Evolutionary conservation across 1,140 invertebrate genomes (phyloP).

Genomic region (Ostrea denselamellosa): DNA sequence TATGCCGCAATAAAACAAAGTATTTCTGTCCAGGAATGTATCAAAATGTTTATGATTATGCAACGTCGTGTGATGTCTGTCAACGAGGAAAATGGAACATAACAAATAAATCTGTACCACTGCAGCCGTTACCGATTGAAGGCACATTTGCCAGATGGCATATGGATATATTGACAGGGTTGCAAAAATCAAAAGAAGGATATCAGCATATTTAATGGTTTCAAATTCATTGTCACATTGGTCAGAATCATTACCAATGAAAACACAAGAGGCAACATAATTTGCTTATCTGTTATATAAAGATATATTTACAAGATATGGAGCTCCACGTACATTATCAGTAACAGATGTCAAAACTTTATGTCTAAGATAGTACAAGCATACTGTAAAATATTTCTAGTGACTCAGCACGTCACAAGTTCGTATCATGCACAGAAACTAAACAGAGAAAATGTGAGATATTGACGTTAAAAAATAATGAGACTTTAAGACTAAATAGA

Average conservation of each 20-base stretch:
- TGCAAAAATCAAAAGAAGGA: neutral
- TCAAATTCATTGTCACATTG: neutral
- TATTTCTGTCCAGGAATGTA: too few species aligned
- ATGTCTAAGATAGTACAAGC: conserved; percentile 58
- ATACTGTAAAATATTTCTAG: conserved; percentile 54
- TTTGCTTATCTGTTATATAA: conserved; percentile 53
- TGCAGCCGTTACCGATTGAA: conserved; percentile 25
- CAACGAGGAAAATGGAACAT: conserved; percentile 43
- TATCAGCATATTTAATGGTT: too few species aligned
- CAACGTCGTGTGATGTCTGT: conserved; percentile 45
- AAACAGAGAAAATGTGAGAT: too few species aligned
- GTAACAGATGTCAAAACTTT: conserved; percentile 59
- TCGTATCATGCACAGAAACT: too few species aligned
- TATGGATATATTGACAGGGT: conserved; percentile 44
- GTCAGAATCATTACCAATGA: conserved; percentile 57
- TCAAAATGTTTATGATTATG: conserved; percentile 50
- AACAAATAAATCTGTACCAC: neutral
- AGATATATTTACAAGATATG: conserved; percentile 57
- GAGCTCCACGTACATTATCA: conserved; percentile 54
- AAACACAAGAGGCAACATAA: conserved; percentile 42
- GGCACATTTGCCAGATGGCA: conserved; percentile 37
- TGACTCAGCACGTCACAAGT: too few species aligned
- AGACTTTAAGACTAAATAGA: too few species aligned
- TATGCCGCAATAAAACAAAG: conserved; percentile 38
- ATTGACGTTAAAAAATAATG: too few species aligned